phyloP scores from a whole-genome alignment of 2,113 vertebrate genomes.

The Orientallactaga bullata region DNA sequence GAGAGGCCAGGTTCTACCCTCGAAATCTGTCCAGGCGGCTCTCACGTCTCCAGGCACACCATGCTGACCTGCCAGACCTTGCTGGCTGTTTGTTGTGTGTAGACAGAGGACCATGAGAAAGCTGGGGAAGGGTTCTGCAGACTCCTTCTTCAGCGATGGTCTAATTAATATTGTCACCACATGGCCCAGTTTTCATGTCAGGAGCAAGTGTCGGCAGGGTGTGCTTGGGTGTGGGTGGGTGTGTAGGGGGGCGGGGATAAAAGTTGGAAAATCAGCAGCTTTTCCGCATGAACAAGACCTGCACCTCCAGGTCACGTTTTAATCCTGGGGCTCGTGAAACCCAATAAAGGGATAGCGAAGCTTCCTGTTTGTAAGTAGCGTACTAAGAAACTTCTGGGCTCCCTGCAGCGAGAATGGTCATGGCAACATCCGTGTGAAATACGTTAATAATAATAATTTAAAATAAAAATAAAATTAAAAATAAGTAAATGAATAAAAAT shows the following conservation, averaged over 20 bases:
- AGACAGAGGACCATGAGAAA: conserved; percentile 6
- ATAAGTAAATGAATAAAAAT: too few species aligned
- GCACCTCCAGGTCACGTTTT: conserved; percentile 4
- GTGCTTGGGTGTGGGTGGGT: not conserved
- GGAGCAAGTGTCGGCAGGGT: conserved; percentile 28
- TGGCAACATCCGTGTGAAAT: not conserved
- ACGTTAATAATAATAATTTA: too few species aligned
- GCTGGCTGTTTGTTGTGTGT: not conserved
- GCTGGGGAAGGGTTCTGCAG: conserved; percentile 9
- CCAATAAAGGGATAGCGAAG: not conserved
- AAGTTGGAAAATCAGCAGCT: conserved; percentile 49
- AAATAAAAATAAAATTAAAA: too few species aligned
- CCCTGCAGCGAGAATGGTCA: not conserved
- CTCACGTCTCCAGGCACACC: not conserved
- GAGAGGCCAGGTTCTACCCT: not conserved
- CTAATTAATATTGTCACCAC: conserved; percentile 54
- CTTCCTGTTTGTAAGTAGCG: not conserved
- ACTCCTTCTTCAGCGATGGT: conserved; percentile 56
- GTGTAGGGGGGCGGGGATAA: not conserved
- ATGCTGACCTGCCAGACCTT: not conserved
- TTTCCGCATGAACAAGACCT: conserved; percentile 43
- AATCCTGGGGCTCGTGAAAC: conserved; percentile 47
- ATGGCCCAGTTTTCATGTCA: conserved; percentile 24
- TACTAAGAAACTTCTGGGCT: not conserved
- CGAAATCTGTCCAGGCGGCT: not conserved